phyloP scores from a whole-genome alignment of 2,113 vertebrate genomes.

The Acrocephalus kingi region DNA sequence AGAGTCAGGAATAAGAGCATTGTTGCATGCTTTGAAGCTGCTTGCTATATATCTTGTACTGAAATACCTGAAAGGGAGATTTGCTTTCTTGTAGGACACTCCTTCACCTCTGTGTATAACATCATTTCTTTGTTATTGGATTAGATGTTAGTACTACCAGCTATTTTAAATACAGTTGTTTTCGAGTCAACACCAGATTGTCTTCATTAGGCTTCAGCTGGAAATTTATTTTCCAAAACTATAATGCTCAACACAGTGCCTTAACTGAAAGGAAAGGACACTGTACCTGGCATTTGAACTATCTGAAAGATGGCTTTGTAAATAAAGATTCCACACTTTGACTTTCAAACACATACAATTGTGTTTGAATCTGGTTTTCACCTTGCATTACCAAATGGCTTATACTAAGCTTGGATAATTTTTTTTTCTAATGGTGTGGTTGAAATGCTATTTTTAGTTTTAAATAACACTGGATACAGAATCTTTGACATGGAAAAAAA shows the following conservation, averaged over 20 bases:
- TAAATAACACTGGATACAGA: background rate
- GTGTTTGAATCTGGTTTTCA: background rate
- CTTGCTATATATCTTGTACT: background rate
- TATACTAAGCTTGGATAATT: background rate
- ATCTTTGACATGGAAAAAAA: background rate
- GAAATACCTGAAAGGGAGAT: background rate
- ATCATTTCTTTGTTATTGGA: background rate
- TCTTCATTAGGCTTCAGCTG: background rate
- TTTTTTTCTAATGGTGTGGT: background rate
- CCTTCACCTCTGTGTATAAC: background rate
- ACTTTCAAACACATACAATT: background rate
- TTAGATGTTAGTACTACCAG: constrained; percentile 19
- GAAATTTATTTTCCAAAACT: background rate
- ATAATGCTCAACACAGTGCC: background rate
- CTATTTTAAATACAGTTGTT: background rate
- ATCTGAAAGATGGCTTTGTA: background rate
- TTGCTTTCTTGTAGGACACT: background rate
- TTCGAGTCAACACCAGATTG: background rate
- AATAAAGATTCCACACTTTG: background rate
- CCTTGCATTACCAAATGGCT: background rate
- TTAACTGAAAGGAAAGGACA: background rate
- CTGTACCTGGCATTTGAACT: background rate
- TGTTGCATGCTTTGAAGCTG: background rate
- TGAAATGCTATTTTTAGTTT: background rate
- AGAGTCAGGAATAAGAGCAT: background rate